These are phyloP conservation scores for Alcedo quadribrachys DNA, from an alignment of 2,797 vertebrate genomes.

Conservation along the genomic window DNA sequence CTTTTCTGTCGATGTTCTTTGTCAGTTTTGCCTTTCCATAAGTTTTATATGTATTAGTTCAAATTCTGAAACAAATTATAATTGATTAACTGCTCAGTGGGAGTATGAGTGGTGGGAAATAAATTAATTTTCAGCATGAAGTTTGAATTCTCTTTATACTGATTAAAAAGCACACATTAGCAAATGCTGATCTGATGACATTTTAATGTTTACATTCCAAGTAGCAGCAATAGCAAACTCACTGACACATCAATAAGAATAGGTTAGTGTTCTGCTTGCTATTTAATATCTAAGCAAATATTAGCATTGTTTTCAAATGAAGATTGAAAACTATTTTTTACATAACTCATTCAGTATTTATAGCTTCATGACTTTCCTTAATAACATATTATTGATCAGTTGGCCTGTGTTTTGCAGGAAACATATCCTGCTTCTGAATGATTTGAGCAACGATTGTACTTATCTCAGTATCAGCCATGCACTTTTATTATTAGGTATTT, in stretches of 20 bases:
- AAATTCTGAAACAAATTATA: constrained; percentile 24
- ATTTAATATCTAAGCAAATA: constrained; percentile 40
- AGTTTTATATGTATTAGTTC: constrained; percentile 24
- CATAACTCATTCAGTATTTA: constrained; percentile 25
- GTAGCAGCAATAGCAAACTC: background rate
- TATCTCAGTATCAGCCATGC: background rate
- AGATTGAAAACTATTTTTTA: constrained; percentile 10
- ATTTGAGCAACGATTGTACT: background rate
- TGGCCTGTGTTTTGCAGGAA: constrained; percentile 3
- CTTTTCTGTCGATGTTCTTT: background rate
- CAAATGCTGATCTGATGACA: constrained; percentile 9
- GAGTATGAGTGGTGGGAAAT: background rate
- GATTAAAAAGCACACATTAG: constrained; percentile 12
- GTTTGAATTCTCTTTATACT: background rate
- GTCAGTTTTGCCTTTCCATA: background rate
- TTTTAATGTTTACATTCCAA: background rate
- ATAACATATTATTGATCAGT: constrained; percentile 45
- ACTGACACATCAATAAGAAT: background rate
- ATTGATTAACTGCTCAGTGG: background rate
- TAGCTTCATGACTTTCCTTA: constrained; percentile 66
- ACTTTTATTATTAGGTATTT: background rate
- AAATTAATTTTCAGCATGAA: constrained; percentile 36
- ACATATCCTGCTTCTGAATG: background rate
- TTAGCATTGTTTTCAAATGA: background rate
- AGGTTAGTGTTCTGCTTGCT: background rate